Evolutionary conservation across 2,797 vertebrate species (phyloP).

Genomic region (Cyclopterus lumpus): DNA sequence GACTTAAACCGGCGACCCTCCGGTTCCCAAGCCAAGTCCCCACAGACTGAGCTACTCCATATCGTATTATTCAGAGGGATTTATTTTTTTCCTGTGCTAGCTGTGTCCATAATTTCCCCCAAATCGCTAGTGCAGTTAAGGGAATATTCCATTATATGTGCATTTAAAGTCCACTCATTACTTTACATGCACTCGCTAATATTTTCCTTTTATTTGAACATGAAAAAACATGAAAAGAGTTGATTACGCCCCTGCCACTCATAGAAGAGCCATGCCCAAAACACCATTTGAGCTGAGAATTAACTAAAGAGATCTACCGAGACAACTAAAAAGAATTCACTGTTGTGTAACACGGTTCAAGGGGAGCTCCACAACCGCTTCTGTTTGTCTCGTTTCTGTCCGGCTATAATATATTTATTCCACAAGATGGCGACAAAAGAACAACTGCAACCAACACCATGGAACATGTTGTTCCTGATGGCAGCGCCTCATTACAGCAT

Average conservation of each 20-base stretch:
- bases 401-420: neutral
- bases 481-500: constrained; percentile 9
- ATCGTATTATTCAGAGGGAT: neutral
- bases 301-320: neutral
- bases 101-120: neutral
- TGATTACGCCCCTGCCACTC: neutral
- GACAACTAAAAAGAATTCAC: constrained; percentile 44
- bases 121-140: neutral
- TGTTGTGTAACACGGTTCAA: constrained; percentile 51
- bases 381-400: neutral
- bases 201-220: neutral
- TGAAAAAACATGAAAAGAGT: neutral
- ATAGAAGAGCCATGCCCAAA: constrained; percentile 2
- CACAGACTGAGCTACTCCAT: neutral
- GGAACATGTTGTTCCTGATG: constrained; percentile 45
- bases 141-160: neutral
- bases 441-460: neutral
- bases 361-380: neutral
- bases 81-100: neutral
- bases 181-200: neutral
- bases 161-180: neutral
- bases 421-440: constrained; percentile 70
- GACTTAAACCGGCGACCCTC: neutral
- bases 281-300: constrained; percentile 21
- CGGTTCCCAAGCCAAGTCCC: neutral